A percentile compares a stretch with the other conserved stretches of the same genome.
phyloP scores from a whole-genome alignment of 2,888 invertebrate genomes.

The Aleiodes alternator region DNA sequence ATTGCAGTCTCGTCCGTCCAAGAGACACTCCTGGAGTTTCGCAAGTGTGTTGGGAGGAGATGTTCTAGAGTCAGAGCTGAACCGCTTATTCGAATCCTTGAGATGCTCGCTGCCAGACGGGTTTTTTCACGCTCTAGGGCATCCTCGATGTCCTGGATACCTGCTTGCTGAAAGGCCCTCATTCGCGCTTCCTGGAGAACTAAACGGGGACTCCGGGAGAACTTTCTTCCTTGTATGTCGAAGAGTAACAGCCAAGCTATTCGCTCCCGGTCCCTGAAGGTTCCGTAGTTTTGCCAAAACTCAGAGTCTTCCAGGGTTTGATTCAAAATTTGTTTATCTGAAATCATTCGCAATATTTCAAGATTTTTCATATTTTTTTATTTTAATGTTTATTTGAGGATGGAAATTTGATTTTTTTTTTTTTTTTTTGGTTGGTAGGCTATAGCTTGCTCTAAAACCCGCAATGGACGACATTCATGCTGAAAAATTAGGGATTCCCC shows the following conservation, averaged over 20 bases:
- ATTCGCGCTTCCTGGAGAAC: constrained; percentile 57
- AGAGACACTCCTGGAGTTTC: constrained; percentile 81
- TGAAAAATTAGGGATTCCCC: no score
- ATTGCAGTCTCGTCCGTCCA: constrained; percentile 77
- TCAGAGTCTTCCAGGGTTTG: constrained; percentile 81
- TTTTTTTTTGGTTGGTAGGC: no score
- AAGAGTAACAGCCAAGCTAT: constrained; percentile 83
- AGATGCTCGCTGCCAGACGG: constrained; percentile 85
- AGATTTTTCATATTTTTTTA: constrained; percentile 13
- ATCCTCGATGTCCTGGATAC: constrained; percentile 78
- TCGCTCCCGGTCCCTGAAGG: constrained; percentile 72
- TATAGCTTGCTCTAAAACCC: no score
- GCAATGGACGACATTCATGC: no score
- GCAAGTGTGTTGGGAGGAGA: constrained; percentile 83
- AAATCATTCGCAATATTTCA: constrained; percentile 59
- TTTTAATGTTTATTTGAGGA: no score
- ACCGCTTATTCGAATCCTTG: constrained; percentile 85
- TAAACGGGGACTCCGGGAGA: constrained; percentile 64
- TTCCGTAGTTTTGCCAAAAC: constrained; percentile 79
- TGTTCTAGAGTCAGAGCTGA: constrained; percentile 82
- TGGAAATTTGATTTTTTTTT: no score
- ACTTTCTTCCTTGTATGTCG: constrained; percentile 83
- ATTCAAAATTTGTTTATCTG: constrained; percentile 83
- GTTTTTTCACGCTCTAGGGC: constrained; percentile 82
- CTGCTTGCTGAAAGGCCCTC: constrained; percentile 60